Evolutionary conservation across 2,888 invertebrate species (phyloP), one percentile per base, ranked within the genome.

Genomic region (Brachylomia viminalis): DNA sequence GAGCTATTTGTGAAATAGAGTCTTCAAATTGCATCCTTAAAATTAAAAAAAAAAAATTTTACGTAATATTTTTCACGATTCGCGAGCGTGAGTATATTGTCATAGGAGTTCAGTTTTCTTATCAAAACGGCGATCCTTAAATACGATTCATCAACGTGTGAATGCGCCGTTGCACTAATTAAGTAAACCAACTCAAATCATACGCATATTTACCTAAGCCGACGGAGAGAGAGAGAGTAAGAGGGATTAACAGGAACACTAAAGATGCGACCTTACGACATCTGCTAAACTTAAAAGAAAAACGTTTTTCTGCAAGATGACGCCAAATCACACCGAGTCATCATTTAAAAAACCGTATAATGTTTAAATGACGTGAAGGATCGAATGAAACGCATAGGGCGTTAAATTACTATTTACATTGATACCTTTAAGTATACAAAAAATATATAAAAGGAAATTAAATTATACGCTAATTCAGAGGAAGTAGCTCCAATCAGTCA

Each of bases 361-460:
- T 68, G 75, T 42, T 45, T n/a, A 68, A 80, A 79, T 65, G 13
- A 77, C 70, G 49, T 52, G 72, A 82, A 68, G 30, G 13, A 72
- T 75, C 33, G 3, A 64, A 74, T 73, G 66, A 78, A 69, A 75
- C 66, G 72, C 79, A n/a, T 38, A 72, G 67, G 67, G 78, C 87
- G 86, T 80, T 72, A 72, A 84, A 87, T 87, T 83, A 66, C 72
- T 77, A 67, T 72, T 74, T 67, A 58, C 30, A 42, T 27, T 23
- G 13, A 71, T n/a, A 74, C 30, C n/a, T 56, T 69, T 49, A 27
- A 5, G 30, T 15, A 10, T 1, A 67, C 42, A 69, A 80, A 72
- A 79, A 76, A 74, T 59, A 58, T 68, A 45, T 72, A 20, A 76
- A 49, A 74, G 86, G 81, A 83, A 86, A 87, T 87, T 86, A 23